Conservation (phyloP, 2,113 vertebrate species). For the Cynoglossus semilaevis region DNA sequence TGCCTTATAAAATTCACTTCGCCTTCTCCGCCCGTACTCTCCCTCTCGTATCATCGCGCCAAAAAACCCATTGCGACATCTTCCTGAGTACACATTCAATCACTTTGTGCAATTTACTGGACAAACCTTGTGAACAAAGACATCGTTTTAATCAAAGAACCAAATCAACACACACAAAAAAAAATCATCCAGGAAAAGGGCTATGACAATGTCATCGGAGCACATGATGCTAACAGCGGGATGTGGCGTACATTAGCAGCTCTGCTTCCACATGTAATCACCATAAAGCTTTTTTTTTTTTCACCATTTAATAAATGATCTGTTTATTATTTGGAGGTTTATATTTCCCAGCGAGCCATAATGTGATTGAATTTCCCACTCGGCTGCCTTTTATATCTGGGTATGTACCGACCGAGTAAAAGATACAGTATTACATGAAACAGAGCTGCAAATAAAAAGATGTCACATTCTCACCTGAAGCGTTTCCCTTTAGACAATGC, state of each 20-base stretch:
- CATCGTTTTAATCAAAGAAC: slow-evolving; percentile 8
- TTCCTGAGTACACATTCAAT: slow-evolving; percentile 33
- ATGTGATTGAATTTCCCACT: slow-evolving; percentile 47
- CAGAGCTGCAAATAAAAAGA: slow-evolving; percentile 34
- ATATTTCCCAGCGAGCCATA: slow-evolving; percentile 24
- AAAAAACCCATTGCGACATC: slow-evolving; percentile 12
- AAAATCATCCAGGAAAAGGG: neutral
- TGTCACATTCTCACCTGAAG: slow-evolving; percentile 67
- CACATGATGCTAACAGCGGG: neutral
- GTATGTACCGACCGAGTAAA: slow-evolving; percentile 11
- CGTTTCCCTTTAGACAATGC: slow-evolving; percentile 69
- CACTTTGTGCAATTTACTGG: slow-evolving; percentile 27
- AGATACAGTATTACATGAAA: slow-evolving; percentile 23
- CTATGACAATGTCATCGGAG: no score
- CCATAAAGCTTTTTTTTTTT: slow-evolving; percentile 39
- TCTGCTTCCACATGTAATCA: slow-evolving; percentile 17
- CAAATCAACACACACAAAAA: slow-evolving; percentile 10
- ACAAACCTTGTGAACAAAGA: slow-evolving; percentile 26
- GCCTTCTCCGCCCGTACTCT: slow-evolving; percentile 9
- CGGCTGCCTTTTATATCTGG: slow-evolving; percentile 32
- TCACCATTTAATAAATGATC: slow-evolving; percentile 23
- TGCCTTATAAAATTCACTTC: slow-evolving; percentile 12
- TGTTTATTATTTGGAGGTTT: slow-evolving; percentile 43
- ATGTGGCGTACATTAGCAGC: slow-evolving; percentile 13
- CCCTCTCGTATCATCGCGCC: slow-evolving; percentile 5